A percentile compares a stretch with the other conserved stretches of the same genome.
phyloP scores from a whole-genome alignment of 2,888 invertebrate genomes.

The Marronus borbonicus region DNA sequence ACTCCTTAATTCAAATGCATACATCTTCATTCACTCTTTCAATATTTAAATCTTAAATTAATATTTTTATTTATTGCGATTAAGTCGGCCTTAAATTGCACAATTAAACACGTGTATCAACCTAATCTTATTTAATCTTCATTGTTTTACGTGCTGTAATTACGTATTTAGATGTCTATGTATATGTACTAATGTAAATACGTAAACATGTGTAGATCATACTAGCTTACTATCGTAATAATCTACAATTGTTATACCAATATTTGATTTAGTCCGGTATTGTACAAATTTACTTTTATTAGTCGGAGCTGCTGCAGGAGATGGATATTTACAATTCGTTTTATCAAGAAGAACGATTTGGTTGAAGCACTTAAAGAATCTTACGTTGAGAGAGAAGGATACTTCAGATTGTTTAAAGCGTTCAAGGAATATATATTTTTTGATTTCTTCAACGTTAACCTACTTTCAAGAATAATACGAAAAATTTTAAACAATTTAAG shows the following conservation, averaged over 20 bases:
- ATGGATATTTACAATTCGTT: neutral
- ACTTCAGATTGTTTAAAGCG: neutral
- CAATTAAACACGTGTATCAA: conserved; percentile 17
- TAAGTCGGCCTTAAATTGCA: neutral
- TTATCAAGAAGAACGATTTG: neutral
- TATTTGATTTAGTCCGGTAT: neutral
- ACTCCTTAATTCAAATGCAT: neutral
- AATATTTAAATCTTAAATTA: conserved; percentile 25
- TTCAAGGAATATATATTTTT: neutral
- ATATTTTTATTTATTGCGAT: conserved; percentile 22
- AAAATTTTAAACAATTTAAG: no score
- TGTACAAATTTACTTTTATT: conserved; percentile 12
- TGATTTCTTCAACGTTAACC: neutral
- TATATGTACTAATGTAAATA: neutral
- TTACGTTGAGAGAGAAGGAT: neutral
- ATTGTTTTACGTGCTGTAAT: conserved; percentile 30
- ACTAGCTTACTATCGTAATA: conserved; percentile 2
- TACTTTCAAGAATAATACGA: neutral
- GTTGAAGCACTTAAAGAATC: neutral
- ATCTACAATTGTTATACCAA: conserved; percentile 7
- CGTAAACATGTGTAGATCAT: neutral
- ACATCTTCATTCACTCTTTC: neutral
- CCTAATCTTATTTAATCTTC: conserved; percentile 33
- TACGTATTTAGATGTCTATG: conserved; percentile 10
- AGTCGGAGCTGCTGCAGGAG: neutral